These are phyloP conservation scores for Harpagoxenus sublaevis DNA, from an alignment of 2,888 invertebrate genomes.

Conservation along the genomic window DNA sequence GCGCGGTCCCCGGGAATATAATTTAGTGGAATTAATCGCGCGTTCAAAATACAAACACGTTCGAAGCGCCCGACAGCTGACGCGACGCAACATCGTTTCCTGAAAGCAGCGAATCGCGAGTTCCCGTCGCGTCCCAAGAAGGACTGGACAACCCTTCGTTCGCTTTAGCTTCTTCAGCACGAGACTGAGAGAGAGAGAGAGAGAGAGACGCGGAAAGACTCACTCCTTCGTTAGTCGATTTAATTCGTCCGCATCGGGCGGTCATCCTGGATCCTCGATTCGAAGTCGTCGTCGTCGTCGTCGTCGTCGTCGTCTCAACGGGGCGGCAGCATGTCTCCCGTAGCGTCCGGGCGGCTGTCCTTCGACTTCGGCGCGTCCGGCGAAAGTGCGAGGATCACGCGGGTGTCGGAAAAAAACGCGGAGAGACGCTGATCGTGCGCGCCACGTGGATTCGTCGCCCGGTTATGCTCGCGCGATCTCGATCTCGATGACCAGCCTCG, in stretches of 20 bases:
- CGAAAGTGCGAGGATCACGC: slow-evolving; percentile 8
- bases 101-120: neutral
- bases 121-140: slow-evolving; percentile 12
- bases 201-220: neutral
- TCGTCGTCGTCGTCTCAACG: neutral
- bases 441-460: neutral
- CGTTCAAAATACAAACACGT: neutral
- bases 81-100: too few relatives aligned
- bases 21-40: slow-evolving; percentile 67
- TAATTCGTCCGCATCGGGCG: neutral
- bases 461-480: neutral
- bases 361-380: neutral
- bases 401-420: neutral
- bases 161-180: too few relatives aligned
- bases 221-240: neutral
- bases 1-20: slow-evolving; percentile 53
- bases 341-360: neutral
- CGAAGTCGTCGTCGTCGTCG: neutral
- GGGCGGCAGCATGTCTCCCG: slow-evolving; percentile 16
- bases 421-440: slow-evolving; percentile 10
- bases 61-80: too few relatives aligned
- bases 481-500: slow-evolving; percentile 22
- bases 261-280: slow-evolving; percentile 2
- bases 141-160: neutral
- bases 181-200: neutral